Evolutionary conservation across 2,888 invertebrate genomes (phyloP), one percentile per base, ranked within the genome.

Genomic region (Nymphalis polychloros): DNA sequence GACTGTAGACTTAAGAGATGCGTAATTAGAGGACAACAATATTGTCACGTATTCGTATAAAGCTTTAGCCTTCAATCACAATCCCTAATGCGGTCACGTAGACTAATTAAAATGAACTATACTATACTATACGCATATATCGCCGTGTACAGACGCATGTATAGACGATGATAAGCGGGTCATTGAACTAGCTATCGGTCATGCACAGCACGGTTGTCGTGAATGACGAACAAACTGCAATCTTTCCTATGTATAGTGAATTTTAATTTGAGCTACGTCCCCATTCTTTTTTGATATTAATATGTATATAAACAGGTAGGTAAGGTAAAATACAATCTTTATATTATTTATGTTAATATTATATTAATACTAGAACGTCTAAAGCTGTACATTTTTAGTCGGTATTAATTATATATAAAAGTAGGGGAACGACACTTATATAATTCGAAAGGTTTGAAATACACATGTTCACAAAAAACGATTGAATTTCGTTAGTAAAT

Each of bases 161-260:
- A 78, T 59, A 60, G 59, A 57, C 62, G 57, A 59, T 81, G 83
- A 84, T 84, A 84, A 82, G 81, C 70, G 69, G 86, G 84, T 86
- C 85, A 82, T 78, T 80, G 85, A 75, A 86, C 89, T 70, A 77
- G 80, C 84, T 89, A 90, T 90, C 89, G 87, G 88, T 87, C 87
- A 87, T 81, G 79, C 80, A 77, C 79, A 73, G 78, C 73, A 71
- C 73, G 73, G 65, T 31, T 55, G 53, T 65, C 62, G 69, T 64
- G 70, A 73, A 72, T 75, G 73, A 77, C 74, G 73, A 71, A 73
- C 70, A 68, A 65, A 55, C 65, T 61, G 68, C 64, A 71, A 52
- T 68, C 69, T 67, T 64, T 59, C 64, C 65, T 69, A 59, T 64
- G 67, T 71, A 72, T 68, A 64, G 62, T 73, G 71, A 71, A 73